Conservation (phyloP, 2,113 vertebrate species). For the Elgaria multicarinata region DNA sequence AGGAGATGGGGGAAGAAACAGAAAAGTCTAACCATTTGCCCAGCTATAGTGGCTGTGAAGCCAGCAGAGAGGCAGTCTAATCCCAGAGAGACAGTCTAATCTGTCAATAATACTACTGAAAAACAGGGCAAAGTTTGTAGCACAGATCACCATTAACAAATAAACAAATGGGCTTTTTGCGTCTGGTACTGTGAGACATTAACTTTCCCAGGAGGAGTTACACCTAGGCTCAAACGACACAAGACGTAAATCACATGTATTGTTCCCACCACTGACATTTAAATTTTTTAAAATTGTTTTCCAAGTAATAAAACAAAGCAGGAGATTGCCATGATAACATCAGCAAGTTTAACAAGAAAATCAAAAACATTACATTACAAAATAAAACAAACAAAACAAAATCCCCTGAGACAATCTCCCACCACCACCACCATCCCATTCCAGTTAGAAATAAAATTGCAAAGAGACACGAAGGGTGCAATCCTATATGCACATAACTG, state of each 20-base stretch:
- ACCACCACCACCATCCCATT: no score
- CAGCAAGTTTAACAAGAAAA: no score
- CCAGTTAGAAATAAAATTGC: background rate
- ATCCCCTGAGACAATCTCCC: background rate
- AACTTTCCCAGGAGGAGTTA: background rate
- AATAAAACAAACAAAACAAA: background rate
- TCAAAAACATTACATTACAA: background rate
- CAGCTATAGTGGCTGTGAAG: no score
- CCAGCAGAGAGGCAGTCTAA: background rate
- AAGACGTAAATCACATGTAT: background rate
- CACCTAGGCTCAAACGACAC: background rate
- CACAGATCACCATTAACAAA: conserved; percentile 3
- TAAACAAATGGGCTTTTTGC: background rate
- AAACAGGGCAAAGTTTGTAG: background rate
- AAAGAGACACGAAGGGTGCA: no score
- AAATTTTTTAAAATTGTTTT: no score
- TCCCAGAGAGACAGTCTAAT: background rate
- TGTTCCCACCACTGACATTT: background rate
- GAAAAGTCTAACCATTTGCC: no score
- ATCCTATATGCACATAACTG: no score
- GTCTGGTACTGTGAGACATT: background rate
- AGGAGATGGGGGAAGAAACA: no score
- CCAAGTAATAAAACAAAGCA: no score
- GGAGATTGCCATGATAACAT: no score
- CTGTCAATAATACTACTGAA: no score